Base-by-base conservation (phyloP, 2,888 invertebrate genomes). In the Platerodrilus igneus region DNA sequence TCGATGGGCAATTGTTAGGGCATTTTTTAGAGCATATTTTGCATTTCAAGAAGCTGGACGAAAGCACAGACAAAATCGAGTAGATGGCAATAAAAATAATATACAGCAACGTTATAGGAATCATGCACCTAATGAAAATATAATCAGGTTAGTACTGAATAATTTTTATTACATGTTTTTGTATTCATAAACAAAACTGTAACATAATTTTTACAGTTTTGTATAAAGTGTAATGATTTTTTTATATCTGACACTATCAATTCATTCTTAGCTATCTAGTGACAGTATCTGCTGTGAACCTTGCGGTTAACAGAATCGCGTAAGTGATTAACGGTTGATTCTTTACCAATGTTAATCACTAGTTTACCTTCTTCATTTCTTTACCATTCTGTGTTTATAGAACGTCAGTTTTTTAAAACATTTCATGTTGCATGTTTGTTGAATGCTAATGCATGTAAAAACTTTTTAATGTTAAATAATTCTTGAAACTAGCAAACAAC, bases 251-350 rank as follows among this genome's bases (percentile, higher is more conserved):
- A 46, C 30, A 50, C 43, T 58, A 44, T 60, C 38, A 56, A 50
- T 51, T 52, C 67, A 74, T 73, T 75, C 78, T 63, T 83, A 89
- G 88, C 83, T 86, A 88, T 80, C 86, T 88, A 79, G 86, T 84
- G 83, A 87, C 86, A 73, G 84, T 88, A 75, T 88, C 88, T 70
- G 83, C 87, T 74, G 87, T 88, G 79, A 88, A 88, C 81, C 83
- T 88, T 75, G 84, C 86, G 76, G 80, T 88, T 78, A 86, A 87
- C 82, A 80, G 88, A 77, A 88, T 88, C 75, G 86, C 86, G 88
- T 88, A 87, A 88, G 88, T 87, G 74, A 66, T 45, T 41, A 41
- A 45, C 40, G 23, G 20, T 37, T 37, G 43, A 43, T 45, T 18
- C 31, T 18, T 42, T 43, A 35, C 43, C 21, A 30, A 45, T 41